A percentile compares a stretch with the other conserved stretches of the same genome.
Evolutionary conservation across 2,797 vertebrate species (phyloP).

Genomic region (Spea hammondii): DNA sequence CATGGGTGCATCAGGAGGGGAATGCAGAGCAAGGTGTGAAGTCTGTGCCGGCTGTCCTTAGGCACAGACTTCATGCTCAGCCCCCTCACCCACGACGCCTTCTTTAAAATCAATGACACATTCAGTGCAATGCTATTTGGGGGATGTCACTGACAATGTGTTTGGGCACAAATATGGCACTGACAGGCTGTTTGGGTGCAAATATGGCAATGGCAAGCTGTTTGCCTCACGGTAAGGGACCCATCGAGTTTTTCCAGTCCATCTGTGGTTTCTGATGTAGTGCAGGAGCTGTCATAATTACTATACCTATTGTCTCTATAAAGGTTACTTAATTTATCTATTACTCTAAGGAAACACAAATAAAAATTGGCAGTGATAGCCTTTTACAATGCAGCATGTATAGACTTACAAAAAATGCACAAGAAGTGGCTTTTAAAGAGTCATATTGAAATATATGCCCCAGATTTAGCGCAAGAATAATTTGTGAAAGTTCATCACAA

Average conservation of each 20-base stretch:
- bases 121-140: no score
- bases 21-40: no score
- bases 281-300: constrained; percentile 17
- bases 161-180: no score
- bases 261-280: constrained; percentile 16
- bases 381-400: constrained; percentile 20
- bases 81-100: no score
- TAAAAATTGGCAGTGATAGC: constrained; percentile 24
- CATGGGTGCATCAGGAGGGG: no score
- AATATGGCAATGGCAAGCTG: no score
- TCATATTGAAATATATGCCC: constrained; percentile 35
- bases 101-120: no score
- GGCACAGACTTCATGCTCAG: no score
- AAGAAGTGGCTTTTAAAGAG: constrained; percentile 41
- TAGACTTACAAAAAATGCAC: constrained; percentile 39
- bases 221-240: no score
- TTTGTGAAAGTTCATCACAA: constrained; percentile 48
- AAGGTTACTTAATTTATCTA: constrained; percentile 26
- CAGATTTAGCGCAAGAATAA: constrained; percentile 31
- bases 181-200: no score
- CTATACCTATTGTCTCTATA: constrained; percentile 19
- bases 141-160: no score
- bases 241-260: neutral
- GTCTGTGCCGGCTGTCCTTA: no score
- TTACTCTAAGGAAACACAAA: constrained; percentile 21